These are phyloP conservation scores for Shinisaurus crocodilurus DNA, from an alignment of 2,113 vertebrate species.

Conservation along the genomic window DNA sequence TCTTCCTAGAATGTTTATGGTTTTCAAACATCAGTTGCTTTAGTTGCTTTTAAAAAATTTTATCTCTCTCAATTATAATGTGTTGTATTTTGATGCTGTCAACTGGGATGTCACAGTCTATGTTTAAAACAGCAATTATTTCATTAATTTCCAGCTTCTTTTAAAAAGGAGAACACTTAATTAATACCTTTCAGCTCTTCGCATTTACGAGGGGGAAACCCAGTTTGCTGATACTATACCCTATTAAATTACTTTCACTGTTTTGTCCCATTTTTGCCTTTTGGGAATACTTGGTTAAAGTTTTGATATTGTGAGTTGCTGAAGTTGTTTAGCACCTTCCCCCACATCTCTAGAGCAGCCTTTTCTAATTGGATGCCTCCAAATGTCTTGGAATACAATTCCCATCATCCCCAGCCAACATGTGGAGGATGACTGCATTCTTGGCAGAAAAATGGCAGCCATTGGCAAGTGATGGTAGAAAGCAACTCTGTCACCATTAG, in stretches of 20 bases:
- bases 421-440: neutral
- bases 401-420: neutral
- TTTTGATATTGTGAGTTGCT: neutral
- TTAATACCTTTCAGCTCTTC: neutral
- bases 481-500: neutral
- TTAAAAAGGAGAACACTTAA: neutral
- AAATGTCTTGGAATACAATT: neutral
- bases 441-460: neutral
- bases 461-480: neutral
- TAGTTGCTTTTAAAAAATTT: neutral
- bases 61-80: neutral
- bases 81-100: too few species aligned
- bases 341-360: neutral
- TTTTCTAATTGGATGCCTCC: neutral
- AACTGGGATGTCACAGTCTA: neutral
- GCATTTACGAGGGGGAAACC: too few species aligned
- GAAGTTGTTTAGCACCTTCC: neutral
- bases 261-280: neutral
- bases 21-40: neutral
- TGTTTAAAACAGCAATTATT: neutral
- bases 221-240: neutral
- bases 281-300: neutral
- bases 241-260: neutral
- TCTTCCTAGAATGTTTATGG: neutral
- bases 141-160: neutral